Evolutionary conservation across 2,113 vertebrate genomes (phyloP).

Genomic region (Cichladusa arquata): DNA sequence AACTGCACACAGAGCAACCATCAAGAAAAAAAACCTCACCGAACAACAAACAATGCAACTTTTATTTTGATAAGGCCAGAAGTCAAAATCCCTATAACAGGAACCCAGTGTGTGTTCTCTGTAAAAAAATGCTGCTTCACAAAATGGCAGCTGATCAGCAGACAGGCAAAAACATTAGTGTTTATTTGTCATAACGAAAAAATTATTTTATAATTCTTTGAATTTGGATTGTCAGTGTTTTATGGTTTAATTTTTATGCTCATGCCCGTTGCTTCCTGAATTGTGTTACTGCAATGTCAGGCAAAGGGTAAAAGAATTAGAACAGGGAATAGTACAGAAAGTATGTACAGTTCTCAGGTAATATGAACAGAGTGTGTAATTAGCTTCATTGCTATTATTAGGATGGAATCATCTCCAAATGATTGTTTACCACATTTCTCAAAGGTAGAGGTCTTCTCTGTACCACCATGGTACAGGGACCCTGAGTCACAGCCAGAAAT

Average conservation of each 20-base stretch:
- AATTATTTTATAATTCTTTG: not conserved
- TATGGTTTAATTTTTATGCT: not conserved
- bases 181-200: not conserved
- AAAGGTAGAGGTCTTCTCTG: not conserved
- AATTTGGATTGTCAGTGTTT: not conserved
- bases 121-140: not conserved
- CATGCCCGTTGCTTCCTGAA: not conserved
- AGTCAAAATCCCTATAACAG: not conserved
- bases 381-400: not conserved
- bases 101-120: not conserved
- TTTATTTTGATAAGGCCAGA: not conserved
- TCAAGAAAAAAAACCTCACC: rapidly evolving
- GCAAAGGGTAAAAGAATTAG: not conserved
- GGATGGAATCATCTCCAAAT: not conserved
- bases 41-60: not conserved
- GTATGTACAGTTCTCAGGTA: not conserved
- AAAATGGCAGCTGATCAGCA: not conserved
- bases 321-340: not conserved
- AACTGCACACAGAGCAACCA: not conserved
- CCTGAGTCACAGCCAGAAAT: not conserved
- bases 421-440: not conserved
- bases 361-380: not conserved
- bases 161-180: not conserved
- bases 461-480: not conserved
- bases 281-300: not conserved